A percentile compares a stretch with the other conserved stretches of the same genome.
These are phyloP conservation scores for Dicerorhinus sumatrensis DNA, from an alignment of 2,113 vertebrate genomes.

Conservation along the genomic window DNA sequence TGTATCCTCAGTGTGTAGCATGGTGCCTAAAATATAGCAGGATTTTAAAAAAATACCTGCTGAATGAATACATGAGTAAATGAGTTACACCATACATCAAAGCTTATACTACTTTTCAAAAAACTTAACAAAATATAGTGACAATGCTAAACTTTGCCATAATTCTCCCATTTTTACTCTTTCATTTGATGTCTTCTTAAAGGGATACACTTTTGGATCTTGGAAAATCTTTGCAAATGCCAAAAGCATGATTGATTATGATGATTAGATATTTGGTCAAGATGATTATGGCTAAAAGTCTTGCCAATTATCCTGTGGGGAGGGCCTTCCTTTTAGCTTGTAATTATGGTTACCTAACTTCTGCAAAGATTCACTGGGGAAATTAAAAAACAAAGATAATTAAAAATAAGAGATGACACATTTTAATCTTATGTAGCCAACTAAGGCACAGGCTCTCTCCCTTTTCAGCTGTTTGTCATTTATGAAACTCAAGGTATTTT, in stretches of 20 bases:
- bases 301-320: constrained; percentile 58
- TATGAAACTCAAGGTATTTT: constrained; percentile 57
- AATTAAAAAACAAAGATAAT: constrained; percentile 65
- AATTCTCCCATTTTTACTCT: constrained; percentile 28
- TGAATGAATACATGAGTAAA: not conserved
- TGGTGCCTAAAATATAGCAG: not conserved
- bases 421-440: constrained; percentile 54
- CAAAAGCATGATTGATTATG: constrained; percentile 31
- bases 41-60: constrained; percentile 8
- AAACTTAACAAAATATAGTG: not conserved
- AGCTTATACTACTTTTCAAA: constrained; percentile 23
- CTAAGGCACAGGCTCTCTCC: not conserved
- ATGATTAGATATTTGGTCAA: constrained; percentile 68
- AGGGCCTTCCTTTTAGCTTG: constrained; percentile 57
- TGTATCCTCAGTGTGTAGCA: not conserved
- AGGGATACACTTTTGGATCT: constrained; percentile 45
- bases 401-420: constrained; percentile 54
- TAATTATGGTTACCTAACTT: constrained; percentile 70
- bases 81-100: not conserved
- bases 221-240: constrained; percentile 56
- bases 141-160: not conserved
- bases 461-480: constrained; percentile 58
- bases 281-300: constrained; percentile 67
- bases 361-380: constrained; percentile 45
- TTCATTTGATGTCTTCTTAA: constrained; percentile 52